Evolutionary conservation across 2,797 vertebrate genomes (phyloP).

Genomic region (Erpetoichthys calabaricus): DNA sequence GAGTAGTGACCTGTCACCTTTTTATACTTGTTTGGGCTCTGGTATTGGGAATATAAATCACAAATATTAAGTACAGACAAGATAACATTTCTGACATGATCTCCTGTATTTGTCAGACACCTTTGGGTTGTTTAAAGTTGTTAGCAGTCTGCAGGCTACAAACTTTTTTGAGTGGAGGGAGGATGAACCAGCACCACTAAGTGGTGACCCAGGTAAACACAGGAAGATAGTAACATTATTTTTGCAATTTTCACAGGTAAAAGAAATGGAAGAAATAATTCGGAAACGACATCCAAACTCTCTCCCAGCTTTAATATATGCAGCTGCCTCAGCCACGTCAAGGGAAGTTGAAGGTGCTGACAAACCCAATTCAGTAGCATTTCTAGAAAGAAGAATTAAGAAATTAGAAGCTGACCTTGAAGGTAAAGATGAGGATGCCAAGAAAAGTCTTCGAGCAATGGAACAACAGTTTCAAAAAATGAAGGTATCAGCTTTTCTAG

Average conservation of each 20-base stretch:
- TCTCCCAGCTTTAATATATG: constrained; percentile 73
- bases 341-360: constrained; percentile 22
- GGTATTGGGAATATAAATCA: no score
- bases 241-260: constrained; percentile 38
- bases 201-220: no score
- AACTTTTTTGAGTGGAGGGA: no score
- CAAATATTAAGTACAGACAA: no score
- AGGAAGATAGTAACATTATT: not conserved
- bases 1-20: no score
- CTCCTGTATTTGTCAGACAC: no score
- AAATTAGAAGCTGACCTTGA: constrained; percentile 80
- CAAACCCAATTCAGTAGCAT: constrained; percentile 32
- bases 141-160: no score
- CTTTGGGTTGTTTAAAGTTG: no score
- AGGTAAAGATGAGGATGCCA: constrained; percentile 73
- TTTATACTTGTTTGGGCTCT: no score
- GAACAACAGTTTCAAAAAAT: constrained; percentile 80
- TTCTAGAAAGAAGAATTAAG: constrained; percentile 71
- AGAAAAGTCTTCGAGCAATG: constrained; percentile 70
- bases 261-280: constrained; percentile 66
- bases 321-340: constrained; percentile 53
- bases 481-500: constrained; percentile 50
- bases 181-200: no score
- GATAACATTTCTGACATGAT: no score
- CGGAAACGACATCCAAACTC: constrained; percentile 75